Evolutionary conservation across 2,888 invertebrate species (phyloP), one percentile per base, ranked within the genome.

Genomic region (Ischnura elegans): DNA sequence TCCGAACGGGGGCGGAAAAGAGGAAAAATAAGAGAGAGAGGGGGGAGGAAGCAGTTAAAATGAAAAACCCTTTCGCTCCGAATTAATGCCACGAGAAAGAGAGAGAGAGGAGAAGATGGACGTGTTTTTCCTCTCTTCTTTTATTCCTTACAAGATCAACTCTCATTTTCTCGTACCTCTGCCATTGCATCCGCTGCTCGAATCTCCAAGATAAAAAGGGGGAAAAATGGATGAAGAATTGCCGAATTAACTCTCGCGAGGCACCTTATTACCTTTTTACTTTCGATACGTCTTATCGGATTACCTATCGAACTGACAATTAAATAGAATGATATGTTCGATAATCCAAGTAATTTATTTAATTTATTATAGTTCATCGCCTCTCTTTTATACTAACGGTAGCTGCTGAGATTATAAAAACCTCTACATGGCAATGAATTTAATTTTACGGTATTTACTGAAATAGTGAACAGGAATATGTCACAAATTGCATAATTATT

Each of bases 11-110:
- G 76, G n/a, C n/a, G 76, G 76, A 76, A 76, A 76, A 76, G 42
- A 43, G 51, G 51, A 51, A 47, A n/a, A 29, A 6, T 51, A 29
- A 16, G 19, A 25, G 13, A 46, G 87, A 47, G 13, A 51, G 51
- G 19, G 90, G 66, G 55, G 16, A n/a, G n/a, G 61, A 61, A 66
- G 43, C 61, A 90, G 90, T 90, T 90, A 90, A 45, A 90, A 90
- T 90, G 90, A 61, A 90, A 90, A 90, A 43, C 76, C 90, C 90
- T 45, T 90, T 43, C 55, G 61, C 43, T 61, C 25, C 36, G 90
- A 90, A 90, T 90, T 61, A 90, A 90, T 90, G 51, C 61, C 2
- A 8, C 5, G 61, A 6, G 47, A 16, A 16, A 47, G 47, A 47
- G 61, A 21, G 61, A 25, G 90, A 25, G 90, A 55, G 51, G 19